Base-by-base conservation (phyloP, 2,888 invertebrate species). In the Dynastes grantii region DNA sequence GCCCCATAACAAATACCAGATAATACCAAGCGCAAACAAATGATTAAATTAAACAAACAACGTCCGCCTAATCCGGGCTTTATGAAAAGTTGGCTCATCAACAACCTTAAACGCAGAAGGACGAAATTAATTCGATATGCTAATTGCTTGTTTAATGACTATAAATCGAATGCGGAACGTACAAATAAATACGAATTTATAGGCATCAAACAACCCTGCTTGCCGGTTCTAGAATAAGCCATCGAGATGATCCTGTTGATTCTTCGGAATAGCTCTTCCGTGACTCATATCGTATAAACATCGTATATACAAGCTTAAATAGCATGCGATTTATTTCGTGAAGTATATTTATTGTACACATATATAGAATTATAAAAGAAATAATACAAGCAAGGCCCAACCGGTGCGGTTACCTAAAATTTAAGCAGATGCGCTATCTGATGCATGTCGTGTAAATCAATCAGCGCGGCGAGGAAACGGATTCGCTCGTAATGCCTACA, bases 131-230 rank as follows among this genome's bases (percentile, higher is more conserved):
- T 73, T 58, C 55, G 55, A 73, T 73, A 73, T 58, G 58, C 58
- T 73, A 73, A 73, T 58, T 73, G 73, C 53, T 22, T 58, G 73
- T 73, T 73, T 73, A 73, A 58, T n/a, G 73, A 73, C 16, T 58
- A 73, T 73, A 58, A 73, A 73, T 73, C 37, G 37, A 37, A 16
- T 9, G 37, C 73, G 11, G 37, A 58, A 73, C 27, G 58, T 58
- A 73, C 58, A 58, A 73, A 73, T 73, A 73, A 55, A 71, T 71
- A 13, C 16, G 71, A 58, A 71, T 71, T 71, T 55, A 55, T 55
- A 55, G 71, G 55, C 22, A 53, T 53, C 9, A 22, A n/a, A 58
- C 16, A 22, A 37, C 32, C 32, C 32, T 4, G 45, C 11, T 55
- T 2, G 55, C 5, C 8, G 5, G 32, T 37, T 37, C 32, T 37